Evolutionary conservation across 2,888 invertebrate species (phyloP), one percentile per base, ranked within the genome.

Genomic region (Metalampra italica): DNA sequence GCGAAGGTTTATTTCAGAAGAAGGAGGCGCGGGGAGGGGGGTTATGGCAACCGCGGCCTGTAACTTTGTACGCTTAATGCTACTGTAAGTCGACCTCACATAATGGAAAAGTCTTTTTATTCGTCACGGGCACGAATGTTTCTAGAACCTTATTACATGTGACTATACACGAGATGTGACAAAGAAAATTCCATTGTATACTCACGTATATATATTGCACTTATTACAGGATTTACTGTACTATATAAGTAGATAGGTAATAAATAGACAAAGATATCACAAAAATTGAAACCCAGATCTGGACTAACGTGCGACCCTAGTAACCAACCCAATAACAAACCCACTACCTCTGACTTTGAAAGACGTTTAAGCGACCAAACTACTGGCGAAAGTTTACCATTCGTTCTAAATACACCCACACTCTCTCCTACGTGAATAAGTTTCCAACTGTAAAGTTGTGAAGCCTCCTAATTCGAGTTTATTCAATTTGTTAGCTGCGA

Each of bases 61-160:
- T 73, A 77, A 79, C 76, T 77, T 78, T 73, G 72, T 76, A 71
- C 74, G 73, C 71, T 74, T 69, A 76, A 68, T 68, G 71, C 62
- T 60, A 63, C 67, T 68, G 68, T 74, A 76, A 79, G 74, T 76
- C 72, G 71, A 68, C 72, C 62, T 68, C 64, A 66, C 68, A 68
- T 77, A 78, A 80, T 76, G 74, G 71, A 65, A 79, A 78, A 77
- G 65, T 63, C 68, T 71, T 75, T 74, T 73, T 76, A 72, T 77
- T 74, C 66, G 62, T 56, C 64, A 63, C 56, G 59, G 61, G 65
- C 69, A 68, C 63, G 66, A 64, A 60, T 70, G 66, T 62, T 22
- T 22, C 22, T 22, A 22, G 22, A 57, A 53, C 30, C 36, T 13
- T 22, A 22, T 11, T 34, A 34, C 13, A 43, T 9, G 39, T 22